Conservation (phyloP, 2,113 vertebrate genomes). For the Gavia stellata region DNA sequence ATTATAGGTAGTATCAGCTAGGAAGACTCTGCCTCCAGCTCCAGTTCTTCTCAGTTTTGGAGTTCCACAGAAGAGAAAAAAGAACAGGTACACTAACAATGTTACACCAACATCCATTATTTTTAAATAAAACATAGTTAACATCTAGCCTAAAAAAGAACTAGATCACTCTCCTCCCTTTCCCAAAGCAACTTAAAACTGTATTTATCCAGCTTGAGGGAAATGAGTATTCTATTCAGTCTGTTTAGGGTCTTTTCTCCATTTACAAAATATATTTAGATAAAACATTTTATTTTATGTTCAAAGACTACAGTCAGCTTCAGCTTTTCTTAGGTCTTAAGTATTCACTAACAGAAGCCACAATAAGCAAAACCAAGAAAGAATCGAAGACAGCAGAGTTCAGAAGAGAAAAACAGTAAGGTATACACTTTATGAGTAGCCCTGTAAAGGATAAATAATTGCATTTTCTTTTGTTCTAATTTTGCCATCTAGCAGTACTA, state of each 20-base stretch:
- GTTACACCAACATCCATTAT: not conserved
- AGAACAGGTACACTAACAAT: not conserved
- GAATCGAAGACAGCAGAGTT: not conserved
- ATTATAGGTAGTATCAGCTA: not conserved
- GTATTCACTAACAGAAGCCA: not conserved
- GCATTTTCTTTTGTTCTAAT: not conserved
- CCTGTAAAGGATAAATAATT: not conserved
- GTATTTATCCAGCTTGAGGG: not conserved
- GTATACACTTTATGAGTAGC: not conserved
- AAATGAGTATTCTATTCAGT: not conserved
- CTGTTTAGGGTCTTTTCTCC: accelerated
- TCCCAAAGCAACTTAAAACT: not conserved
- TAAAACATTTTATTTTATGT: not conserved
- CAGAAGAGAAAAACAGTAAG: not conserved
- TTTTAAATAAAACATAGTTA: not conserved
- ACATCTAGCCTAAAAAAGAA: not conserved
- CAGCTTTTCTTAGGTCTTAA: not conserved
- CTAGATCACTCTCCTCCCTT: not conserved
- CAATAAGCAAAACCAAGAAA: not conserved
- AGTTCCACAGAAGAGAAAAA: not conserved
- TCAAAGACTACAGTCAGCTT: not conserved
- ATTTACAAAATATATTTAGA: not conserved
- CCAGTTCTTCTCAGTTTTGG: not conserved
- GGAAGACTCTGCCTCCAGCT: not conserved
- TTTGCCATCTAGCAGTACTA: not conserved